These are phyloP conservation scores for Heteromyza rotundicornis DNA, from an alignment of 2,888 invertebrate species.

Conservation along the genomic window DNA sequence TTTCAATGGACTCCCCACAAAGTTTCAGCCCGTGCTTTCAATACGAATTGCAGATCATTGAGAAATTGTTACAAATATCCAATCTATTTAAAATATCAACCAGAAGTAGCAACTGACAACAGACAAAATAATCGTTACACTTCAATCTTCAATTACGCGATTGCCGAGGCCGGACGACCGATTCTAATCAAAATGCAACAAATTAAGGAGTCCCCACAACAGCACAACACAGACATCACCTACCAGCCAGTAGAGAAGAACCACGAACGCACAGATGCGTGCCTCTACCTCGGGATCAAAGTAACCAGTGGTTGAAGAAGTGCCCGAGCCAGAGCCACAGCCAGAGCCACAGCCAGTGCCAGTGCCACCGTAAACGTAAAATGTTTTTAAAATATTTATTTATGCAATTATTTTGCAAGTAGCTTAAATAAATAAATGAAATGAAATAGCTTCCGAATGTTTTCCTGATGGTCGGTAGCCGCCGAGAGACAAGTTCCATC, in stretches of 20 bases:
- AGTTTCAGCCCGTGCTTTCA: no score
- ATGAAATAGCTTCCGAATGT: conserved; percentile 38
- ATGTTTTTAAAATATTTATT: conserved; percentile 54
- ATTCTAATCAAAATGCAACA: conserved; percentile 51
- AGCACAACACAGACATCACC: neutral
- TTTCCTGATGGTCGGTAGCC: neutral
- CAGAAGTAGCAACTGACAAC: neutral
- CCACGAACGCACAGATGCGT: conserved; percentile 18
- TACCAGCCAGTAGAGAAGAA: neutral
- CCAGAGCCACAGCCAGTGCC: neutral
- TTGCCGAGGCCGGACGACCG: conserved; percentile 32
- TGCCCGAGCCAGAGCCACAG: conserved; percentile 25
- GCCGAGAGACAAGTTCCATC: neutral
- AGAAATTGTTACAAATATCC: neutral
- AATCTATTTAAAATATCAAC: neutral
- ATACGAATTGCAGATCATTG: neutral
- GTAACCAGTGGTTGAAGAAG: conserved; percentile 20
- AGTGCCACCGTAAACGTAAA: neutral
- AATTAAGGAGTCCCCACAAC: conserved; percentile 52
- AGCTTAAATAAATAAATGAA: conserved; percentile 57
- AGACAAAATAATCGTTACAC: neutral
- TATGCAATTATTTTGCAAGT: conserved; percentile 59
- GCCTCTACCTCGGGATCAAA: conserved; percentile 45
- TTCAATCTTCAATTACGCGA: conserved; percentile 6
- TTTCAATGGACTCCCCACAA: no score